Base-by-base conservation (phyloP, 2,113 vertebrate species). In the Heteronetta atricapilla region DNA sequence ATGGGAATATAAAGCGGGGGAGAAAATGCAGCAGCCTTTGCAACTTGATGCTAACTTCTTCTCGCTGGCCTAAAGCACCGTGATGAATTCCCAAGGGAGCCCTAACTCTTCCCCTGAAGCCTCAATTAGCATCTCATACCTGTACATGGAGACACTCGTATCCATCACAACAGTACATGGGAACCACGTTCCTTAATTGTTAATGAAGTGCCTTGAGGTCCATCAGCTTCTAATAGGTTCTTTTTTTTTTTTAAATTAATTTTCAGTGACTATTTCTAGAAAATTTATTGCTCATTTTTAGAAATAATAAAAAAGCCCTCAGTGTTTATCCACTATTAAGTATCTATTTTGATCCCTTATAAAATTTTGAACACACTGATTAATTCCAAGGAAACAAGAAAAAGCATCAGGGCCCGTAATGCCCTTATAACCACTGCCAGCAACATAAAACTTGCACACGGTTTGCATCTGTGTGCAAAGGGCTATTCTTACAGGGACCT, bases 111-210 rank as follows among this genome's bases (percentile, higher is more conserved):
- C 59, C 28, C 1, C 70, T 76, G 84, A 79, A 87, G 58, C 50
- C 78, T 89, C 78, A 74, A 76, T 94, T 87, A 92, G 82, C 77
- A 93, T 85, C 91, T 94, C 93, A 85, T 64, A 88, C 40, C 89
- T 94, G 74, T 33, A 73, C 40, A 3, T 5, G 58, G 58, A 96
- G 70, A 80, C 75, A 76, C 36, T 87, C 53, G 0, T 68, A 97
- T 89, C 84, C 87, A 91, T 94, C 94, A 94, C 81, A 89, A 50
- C 77, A 58, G 48, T 79, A 10, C 1, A 8, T n/a, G 81, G 58
- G 36, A 89, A 58, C 74, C 11, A 13, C 42, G 79, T 64, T 94
- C 78, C 86, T 68, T 60, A 74, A 80, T 28, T 31, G 78, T 85
- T 95, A 85, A 95, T 89, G 91, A 91, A 95, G 89, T 80, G 50